Percentiles rank a stretch among this genome's conserved stretches.
Conservation (phyloP, 2,888 invertebrate species). For the Watsonalla binaria region DNA sequence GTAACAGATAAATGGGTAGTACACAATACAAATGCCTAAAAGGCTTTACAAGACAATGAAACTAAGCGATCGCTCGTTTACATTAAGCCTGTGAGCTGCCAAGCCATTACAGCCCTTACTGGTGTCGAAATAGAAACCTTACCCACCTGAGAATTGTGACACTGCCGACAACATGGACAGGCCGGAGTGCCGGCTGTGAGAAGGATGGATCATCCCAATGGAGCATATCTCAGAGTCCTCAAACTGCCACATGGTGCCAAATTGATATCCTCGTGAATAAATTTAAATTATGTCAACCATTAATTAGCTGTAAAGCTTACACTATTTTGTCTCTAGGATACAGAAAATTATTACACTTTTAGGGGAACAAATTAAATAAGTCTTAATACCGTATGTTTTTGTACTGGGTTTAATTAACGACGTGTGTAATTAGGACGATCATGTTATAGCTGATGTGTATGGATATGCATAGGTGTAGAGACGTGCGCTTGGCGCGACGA, state of each 20-base stretch:
- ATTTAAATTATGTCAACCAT: not conserved
- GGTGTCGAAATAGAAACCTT: constrained; percentile 11
- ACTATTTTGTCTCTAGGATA: not conserved
- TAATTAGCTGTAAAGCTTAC: not conserved
- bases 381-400: constrained; percentile 3
- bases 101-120: constrained; percentile 7
- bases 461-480: constrained; percentile 39
- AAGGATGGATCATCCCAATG: constrained; percentile 88
- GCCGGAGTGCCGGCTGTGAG: constrained; percentile 85
- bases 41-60: constrained; percentile 23
- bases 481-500: constrained; percentile 55
- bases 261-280: not conserved
- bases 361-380: not conserved
- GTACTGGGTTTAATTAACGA: constrained; percentile 29
- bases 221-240: constrained; percentile 89
- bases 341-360: not conserved
- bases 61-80: constrained; percentile 16
- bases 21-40: constrained; percentile 12
- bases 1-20: constrained; percentile 9
- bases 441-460: constrained; percentile 48
- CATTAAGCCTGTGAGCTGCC: constrained; percentile 7
- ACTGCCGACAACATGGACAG: constrained; percentile 69
- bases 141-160: constrained; percentile 67
- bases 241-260: constrained; percentile 80
- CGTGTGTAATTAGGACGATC: constrained; percentile 47